phyloP scores from a whole-genome alignment of 2,797 vertebrate genomes.

The Muraenolepis orangiensis region DNA sequence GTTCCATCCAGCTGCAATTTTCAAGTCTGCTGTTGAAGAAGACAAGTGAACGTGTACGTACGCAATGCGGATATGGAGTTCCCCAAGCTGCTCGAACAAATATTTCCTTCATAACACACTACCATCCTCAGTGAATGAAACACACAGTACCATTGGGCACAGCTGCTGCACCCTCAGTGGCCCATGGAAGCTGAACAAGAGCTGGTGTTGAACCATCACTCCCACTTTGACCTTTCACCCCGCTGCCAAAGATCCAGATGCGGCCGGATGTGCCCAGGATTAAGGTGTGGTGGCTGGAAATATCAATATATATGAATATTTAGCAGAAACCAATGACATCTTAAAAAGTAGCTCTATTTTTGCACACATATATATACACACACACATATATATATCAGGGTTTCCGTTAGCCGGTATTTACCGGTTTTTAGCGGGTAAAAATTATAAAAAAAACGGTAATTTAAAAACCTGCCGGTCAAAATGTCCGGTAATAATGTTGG shows the following conservation, averaged over 20 bases:
- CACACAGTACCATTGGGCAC: slow-evolving; percentile 37
- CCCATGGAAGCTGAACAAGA: slow-evolving; percentile 61
- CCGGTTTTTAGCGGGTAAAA: too few species aligned
- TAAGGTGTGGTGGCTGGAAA: slow-evolving; percentile 77
- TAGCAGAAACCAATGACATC: neutral
- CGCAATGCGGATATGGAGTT: neutral
- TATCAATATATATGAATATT: neutral
- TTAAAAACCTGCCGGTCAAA: too few species aligned
- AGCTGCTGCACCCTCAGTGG: slow-evolving; percentile 11
- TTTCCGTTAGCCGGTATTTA: too few species aligned
- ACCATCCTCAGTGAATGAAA: neutral
- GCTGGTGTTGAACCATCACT: slow-evolving; percentile 60
- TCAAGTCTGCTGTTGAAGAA: slow-evolving; percentile 49
- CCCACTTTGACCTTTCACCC: slow-evolving; percentile 68
- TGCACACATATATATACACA: too few species aligned
- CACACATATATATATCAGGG: too few species aligned
- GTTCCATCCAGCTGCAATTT: slow-evolving; percentile 68
- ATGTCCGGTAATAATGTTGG: too few species aligned
- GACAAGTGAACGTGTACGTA: neutral
- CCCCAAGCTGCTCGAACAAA: neutral
- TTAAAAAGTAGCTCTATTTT: neutral
- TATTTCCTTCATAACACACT: neutral
- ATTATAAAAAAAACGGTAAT: too few species aligned
- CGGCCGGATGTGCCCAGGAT: slow-evolving; percentile 73
- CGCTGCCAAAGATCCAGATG: slow-evolving; percentile 80